Evolutionary conservation across 2,888 invertebrate genomes (phyloP), one percentile per base, ranked within the genome.

Genomic region (Cylloceria caligata): DNA sequence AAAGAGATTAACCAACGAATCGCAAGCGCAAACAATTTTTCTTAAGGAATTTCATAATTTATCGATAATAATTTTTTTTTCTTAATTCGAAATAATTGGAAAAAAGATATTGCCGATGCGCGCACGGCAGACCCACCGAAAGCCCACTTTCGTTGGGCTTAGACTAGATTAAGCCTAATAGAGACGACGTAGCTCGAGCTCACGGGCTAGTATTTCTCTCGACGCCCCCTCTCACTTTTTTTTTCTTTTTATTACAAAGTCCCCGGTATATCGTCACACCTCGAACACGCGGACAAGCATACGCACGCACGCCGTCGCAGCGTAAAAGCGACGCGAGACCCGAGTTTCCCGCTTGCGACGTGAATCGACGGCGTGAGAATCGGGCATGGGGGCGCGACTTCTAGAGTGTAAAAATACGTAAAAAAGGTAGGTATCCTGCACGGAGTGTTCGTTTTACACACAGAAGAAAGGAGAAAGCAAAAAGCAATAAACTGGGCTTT

Each of bases 391-490:
- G 55, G 67, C 78, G 76, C 71, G 71, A 52, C 42, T 52, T 55
- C 57, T 65, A 77, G 74, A 83, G 88, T 90, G 90, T 91, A 91
- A 91, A 91, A 91, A 90, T 91, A 90, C 88, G 88, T 91, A 89
- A 88, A 91, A 91, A 91, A 91, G 73, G 71, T 81, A 75, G 77
- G 64, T 57, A 76, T 76, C 73, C 69, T 45, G 76, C 76, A 45
- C 71, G 49, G 36, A 55, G 65, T 42, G 30, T 57, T 47, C 62
- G 60, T 69, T 55, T 72, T 57, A 36, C 47, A 62, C 49, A 65
- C 47, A 65, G 47, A 57, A 55, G 19, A 76, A 21, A 49, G 34
- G 57, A 60, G n/a, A 45, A 52, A 19, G 21, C 47, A 64, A 77
- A 34, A 42, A 55, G 47, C 21, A 45, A 69, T 36, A 52, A 45